Evolutionary conservation across 2,888 invertebrate species (phyloP), one percentile per base, ranked within the genome.

Genomic region (Drosophila robusta): DNA sequence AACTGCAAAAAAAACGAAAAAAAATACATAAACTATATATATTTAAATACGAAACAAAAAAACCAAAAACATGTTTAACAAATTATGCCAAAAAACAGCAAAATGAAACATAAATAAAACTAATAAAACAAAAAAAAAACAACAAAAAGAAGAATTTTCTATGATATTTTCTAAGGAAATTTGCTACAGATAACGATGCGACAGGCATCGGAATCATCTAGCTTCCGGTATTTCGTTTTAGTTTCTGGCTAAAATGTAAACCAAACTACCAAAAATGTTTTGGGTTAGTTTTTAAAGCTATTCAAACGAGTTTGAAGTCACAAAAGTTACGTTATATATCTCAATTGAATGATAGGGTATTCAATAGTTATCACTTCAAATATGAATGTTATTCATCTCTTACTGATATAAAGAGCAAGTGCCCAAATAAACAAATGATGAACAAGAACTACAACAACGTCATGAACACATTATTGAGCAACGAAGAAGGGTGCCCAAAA

Each of bases 21-120:
- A 62, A 73, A 74, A 58, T 78, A 75, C 80, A 82, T 81, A 73
- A 76, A 73, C 55, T 73, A 77, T 81, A 86, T 86, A 85, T 82
- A 82, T 82, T 85, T 85, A 82, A 82, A 80, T 82, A 85, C 69
- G 58, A 63, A 84, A 54, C 24, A n/a, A 16, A 41, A 75, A 69
- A 62, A 62, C 38, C 18, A 18, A 18, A 68, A 72, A 61, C 61
- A 81, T 85, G 85, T 81, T 81, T 81, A 79, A 81, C 77, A 75
- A 81, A 79, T 81, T 78, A 87, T 78, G 80, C 86, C 74, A 70
- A 77, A 75, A 69, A 76, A 76, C 79, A 81, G 75, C 78, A 82
- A 81, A 80, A 80, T 80, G 73, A 69, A 70, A 86, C 72, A 80
- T 86, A 75, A 86, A 82, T 85, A 85, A 86, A 82, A 82, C 60